These are phyloP conservation scores for Scelioninae gen. 1 DNA, from an alignment of 2,888 invertebrate species.

Conservation along the genomic window DNA sequence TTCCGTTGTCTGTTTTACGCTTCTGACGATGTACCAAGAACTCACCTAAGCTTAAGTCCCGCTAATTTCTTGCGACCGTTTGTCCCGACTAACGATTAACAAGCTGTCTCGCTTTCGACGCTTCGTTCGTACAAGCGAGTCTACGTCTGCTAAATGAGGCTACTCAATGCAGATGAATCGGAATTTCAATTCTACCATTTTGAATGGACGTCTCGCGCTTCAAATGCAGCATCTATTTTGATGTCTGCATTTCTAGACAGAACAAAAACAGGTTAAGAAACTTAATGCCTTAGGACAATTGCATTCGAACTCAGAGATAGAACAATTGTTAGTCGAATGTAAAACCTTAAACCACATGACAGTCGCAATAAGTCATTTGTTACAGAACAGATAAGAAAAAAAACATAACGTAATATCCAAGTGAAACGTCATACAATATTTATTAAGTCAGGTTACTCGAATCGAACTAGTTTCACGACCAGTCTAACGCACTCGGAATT, in stretches of 20 bases:
- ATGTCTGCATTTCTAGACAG: background rate
- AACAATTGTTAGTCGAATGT: background rate
- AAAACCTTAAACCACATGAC: background rate
- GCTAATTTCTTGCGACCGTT: conserved; percentile 79
- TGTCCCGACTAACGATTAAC: conserved; percentile 77
- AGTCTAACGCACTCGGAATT: conserved; percentile 23
- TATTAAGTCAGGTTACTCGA: conserved; percentile 34
- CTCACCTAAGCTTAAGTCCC: conserved; percentile 69
- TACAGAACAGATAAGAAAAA: conserved; percentile 32
- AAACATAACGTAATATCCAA: background rate
- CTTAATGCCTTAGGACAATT: too few species aligned
- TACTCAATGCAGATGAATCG: conserved; percentile 51
- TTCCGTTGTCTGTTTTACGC: conserved; percentile 73
- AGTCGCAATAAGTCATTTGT: conserved; percentile 16
- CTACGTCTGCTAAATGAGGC: conserved; percentile 52
- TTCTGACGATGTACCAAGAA: conserved; percentile 65
- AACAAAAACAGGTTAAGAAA: too few species aligned
- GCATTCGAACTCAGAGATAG: background rate
- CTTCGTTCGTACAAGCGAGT: conserved; percentile 35
- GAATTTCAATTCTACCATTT: conserved; percentile 27
- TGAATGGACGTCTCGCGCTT: conserved; percentile 30
- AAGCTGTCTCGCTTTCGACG: conserved; percentile 66
- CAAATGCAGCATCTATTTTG: conserved; percentile 7
- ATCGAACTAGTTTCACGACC: conserved; percentile 42
- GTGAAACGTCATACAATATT: conserved; percentile 44